Base-by-base conservation (phyloP, 2,888 invertebrate species). In the Hemicrepidius hirtus region DNA sequence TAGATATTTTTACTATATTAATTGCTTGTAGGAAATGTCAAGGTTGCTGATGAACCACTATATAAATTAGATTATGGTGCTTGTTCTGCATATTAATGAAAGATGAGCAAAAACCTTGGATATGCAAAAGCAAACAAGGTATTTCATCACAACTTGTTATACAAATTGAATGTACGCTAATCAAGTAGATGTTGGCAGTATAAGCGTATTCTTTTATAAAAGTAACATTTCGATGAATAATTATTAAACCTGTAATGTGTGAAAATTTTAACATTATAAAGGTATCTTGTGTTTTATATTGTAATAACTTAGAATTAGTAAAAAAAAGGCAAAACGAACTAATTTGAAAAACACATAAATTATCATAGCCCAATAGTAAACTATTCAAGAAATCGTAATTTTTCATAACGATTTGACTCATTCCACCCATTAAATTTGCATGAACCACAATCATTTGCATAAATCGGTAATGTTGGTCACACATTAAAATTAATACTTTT, bases 11-110 rank as follows among this genome's bases (percentile, higher is more conserved):
- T 80, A 73, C 74, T 77, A 80, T 82, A 83, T 83, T 82, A 83
- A 83, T 83, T 81, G 81, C 80, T 76, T 74, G 76, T 74, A 77
- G 76, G 74, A 83, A 82, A 83, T 83, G 83, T 82, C 83, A 83
- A 83, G 83, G 83, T 79, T 78, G 66, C 55, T 49, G 73, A 68
- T 73, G 78, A 76, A 80, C 82, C 80, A 81, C 82, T 82, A 82
- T 80, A 82, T 82, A 82, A 82, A 80, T 80, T 82, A 82, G 80
- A 80, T 80, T 80, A 82, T 78, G 79, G 79, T 79, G 81, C 80
- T 78, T 78, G 78, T 79, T 78, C 76, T 76, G 79, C 78, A 79
- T 79, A 79, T 80, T 82, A 82, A 81, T 81, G 81, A 80, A 80
- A 76, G 80, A 80, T 78, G 79, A 79, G 77, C 76, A 72, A 73